Conservation (phyloP, 2,113 vertebrate genomes). For the Hippocampus mohnikei region DNA sequence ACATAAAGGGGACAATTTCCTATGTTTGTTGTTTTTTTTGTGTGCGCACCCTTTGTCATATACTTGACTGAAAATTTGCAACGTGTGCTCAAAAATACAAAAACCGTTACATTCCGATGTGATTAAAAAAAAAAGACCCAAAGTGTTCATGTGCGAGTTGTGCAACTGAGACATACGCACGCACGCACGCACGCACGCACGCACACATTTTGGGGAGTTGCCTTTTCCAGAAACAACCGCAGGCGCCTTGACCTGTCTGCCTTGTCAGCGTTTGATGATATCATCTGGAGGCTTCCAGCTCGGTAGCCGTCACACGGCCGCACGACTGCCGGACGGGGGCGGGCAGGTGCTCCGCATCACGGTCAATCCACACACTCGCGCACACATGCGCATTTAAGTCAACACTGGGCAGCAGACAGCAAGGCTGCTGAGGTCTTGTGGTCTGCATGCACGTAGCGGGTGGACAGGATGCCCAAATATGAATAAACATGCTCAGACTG, state of each 20-base stretch:
- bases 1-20: too few relatives aligned
- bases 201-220: constrained; percentile 32
- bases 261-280: constrained; percentile 63
- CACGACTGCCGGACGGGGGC: constrained; percentile 28
- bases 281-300: constrained; percentile 59
- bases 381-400: constrained; percentile 12
- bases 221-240: constrained; percentile 50
- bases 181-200: not conserved
- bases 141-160: constrained; percentile 4
- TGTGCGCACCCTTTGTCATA: too few relatives aligned
- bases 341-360: constrained; percentile 61
- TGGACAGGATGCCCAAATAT: constrained; percentile 38
- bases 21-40: too few relatives aligned
- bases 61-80: not conserved
- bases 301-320: constrained; percentile 35
- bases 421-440: constrained; percentile 28
- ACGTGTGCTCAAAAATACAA: not conserved
- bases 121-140: not conserved
- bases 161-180: not conserved
- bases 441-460: constrained; percentile 36
- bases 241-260: constrained; percentile 59
- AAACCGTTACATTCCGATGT: not conserved
- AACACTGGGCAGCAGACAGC: constrained; percentile 33
- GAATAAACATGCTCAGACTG: constrained; percentile 45
- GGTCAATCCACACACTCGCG: constrained; percentile 27